A percentile compares a stretch with the other conserved stretches of the same genome.
Evolutionary conservation across 2,888 invertebrate genomes (phyloP).

Genomic region (Hydropsyche betteni): DNA sequence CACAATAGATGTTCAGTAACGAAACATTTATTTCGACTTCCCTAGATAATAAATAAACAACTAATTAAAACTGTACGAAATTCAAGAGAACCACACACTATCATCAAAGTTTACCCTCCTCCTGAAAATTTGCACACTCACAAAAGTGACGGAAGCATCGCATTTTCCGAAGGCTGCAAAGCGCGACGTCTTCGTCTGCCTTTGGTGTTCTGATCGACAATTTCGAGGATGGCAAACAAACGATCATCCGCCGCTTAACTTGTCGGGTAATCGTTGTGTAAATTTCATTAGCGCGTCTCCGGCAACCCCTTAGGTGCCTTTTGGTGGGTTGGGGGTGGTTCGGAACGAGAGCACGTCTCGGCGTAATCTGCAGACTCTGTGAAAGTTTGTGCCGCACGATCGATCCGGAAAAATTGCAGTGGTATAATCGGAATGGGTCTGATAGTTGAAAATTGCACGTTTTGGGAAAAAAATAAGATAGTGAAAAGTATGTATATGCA

Average conservation of each 20-base stretch:
- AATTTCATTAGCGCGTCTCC: conserved; percentile 25
- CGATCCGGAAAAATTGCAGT: neutral
- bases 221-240: conserved; percentile 13
- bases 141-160: neutral
- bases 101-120: no score
- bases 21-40: no score
- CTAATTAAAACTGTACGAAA: neutral
- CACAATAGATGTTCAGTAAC: no score
- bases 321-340: conserved; percentile 10
- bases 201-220: neutral
- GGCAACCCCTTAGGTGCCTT: conserved; percentile 1
- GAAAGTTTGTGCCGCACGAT: conserved; percentile 4
- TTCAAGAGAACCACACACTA: no score
- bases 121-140: no score
- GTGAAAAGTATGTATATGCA: no score
- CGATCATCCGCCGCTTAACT: conserved; percentile 27
- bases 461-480: no score
- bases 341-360: neutral
- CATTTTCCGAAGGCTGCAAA: neutral
- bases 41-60: neutral
- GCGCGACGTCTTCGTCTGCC: neutral
- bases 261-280: conserved; percentile 21
- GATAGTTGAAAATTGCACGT: no score
- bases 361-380: neutral
- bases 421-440: no score